A percentile compares a stretch with the other conserved stretches of the same genome.
Conservation (phyloP, 2,888 invertebrate genomes). For the Sphaerophoria rueppellii region DNA sequence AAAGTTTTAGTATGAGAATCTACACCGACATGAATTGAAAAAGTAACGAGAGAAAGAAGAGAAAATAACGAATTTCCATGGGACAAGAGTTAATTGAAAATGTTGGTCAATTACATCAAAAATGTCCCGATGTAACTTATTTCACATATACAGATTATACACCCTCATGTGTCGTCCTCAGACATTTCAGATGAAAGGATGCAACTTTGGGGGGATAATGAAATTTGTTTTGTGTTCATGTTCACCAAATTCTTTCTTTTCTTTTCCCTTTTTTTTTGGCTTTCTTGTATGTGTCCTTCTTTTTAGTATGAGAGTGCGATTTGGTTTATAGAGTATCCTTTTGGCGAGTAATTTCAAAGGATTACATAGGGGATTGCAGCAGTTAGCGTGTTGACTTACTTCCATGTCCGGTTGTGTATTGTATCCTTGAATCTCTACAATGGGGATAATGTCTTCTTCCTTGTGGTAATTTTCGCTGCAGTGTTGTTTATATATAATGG, state of each 20-base stretch:
- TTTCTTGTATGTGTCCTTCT: not conserved
- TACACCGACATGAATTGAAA: not conserved
- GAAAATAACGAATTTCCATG: conserved; percentile 69
- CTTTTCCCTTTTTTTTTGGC: not conserved
- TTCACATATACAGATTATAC: not conserved
- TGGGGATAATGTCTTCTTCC: conserved; percentile 5
- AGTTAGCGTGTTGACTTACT: conserved; percentile 19
- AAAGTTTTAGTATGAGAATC: not conserved
- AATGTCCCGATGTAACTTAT: conserved; percentile 41
- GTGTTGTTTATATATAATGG: too few relatives aligned
- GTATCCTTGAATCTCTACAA: conserved; percentile 27
- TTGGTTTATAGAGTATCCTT: not conserved
- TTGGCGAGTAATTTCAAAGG: conserved; percentile 52
- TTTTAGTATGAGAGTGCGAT: not conserved
- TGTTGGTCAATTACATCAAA: conserved; percentile 76
- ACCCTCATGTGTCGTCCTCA: not conserved
- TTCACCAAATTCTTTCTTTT: not conserved
- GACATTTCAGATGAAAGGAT: conserved; percentile 13
- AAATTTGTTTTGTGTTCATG: conserved; percentile 18
- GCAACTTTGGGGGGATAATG: conserved; percentile 15
- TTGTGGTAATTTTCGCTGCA: not conserved
- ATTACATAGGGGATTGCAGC: conserved; percentile 29
- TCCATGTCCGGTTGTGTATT: not conserved
- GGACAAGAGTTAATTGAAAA: conserved; percentile 82
- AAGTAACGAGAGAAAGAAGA: not conserved